A percentile compares a stretch with the other conserved stretches of the same genome.
These are phyloP conservation scores for Ranitomeya variabilis DNA, from an alignment of 2,113 vertebrate genomes.

Conservation along the genomic window DNA sequence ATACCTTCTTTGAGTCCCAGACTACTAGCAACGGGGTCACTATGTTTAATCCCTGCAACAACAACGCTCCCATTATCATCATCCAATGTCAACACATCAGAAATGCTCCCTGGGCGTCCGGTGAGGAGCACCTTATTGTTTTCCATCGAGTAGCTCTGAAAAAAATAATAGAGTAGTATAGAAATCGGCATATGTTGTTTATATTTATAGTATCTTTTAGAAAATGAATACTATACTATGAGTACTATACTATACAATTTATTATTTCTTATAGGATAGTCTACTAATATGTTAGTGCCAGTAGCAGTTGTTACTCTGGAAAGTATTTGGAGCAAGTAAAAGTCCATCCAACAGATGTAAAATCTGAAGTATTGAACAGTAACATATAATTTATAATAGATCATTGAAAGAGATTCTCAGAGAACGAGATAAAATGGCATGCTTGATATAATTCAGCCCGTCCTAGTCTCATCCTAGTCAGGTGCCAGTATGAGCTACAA, in stretches of 20 bases:
- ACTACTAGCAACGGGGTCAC: constrained; percentile 5
- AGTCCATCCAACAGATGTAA: too few relatives aligned
- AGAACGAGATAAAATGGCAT: too few relatives aligned
- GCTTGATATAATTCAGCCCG: too few relatives aligned
- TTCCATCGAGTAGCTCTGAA: constrained; percentile 19
- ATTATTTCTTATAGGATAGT: too few relatives aligned
- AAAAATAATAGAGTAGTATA: neutral
- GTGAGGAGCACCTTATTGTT: constrained; percentile 26
- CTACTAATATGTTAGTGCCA: too few relatives aligned
- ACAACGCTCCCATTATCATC: constrained; percentile 48
- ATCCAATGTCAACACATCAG: constrained; percentile 35
- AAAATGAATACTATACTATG: neutral
- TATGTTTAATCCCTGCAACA: constrained; percentile 34
- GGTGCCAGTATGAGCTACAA: too few relatives aligned
- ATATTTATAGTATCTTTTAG: neutral
- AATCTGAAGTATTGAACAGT: neutral
- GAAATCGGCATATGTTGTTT: neutral
- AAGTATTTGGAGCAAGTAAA: too few relatives aligned
- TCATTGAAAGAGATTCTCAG: neutral
- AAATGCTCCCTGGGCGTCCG: constrained; percentile 41
- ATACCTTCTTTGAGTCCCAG: constrained; percentile 52
- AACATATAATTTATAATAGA: neutral
- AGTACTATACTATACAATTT: too few relatives aligned
- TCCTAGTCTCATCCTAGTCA: too few relatives aligned
- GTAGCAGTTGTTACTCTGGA: too few relatives aligned